Evolutionary conservation across 2,797 vertebrate genomes (phyloP), one percentile per base, ranked within the genome.

Genomic region (Bradypodion pumilum): DNA sequence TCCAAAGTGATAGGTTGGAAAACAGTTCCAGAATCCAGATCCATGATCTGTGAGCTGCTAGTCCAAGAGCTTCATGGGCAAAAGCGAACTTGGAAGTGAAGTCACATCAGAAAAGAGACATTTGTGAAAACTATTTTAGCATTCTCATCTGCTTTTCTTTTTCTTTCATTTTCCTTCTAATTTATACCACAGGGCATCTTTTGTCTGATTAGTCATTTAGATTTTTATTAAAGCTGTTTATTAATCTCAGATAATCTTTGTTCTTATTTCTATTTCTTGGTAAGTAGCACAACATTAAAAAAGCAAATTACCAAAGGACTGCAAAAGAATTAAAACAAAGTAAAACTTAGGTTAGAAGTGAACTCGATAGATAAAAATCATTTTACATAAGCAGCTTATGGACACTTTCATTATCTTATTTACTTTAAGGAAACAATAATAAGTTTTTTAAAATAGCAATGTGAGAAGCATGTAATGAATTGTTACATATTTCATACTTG

Each of bases 281-380:
- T 68, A 85, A 40, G 66, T 86, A 90, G 73, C 42, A 68, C 68
- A 92, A 87, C 76, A 82, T 86, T 72, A 83, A 88, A 65, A 84
- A 89, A 87, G 40, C 60, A 87, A 90, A 91, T 88, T 89, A 93
- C 90, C 87, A 88, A 91, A 87, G 79, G 83, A 85, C 78, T 85
- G 74, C 75, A 81, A 73, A 83, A 84, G 81, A 92, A 93, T 89
- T 92, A 88, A 75, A 90, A 68, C 10, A 82, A 84, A 93, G 86
- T 0, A 74, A 84, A 91, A 1, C 87, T 90, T 85, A 27, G 40
- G 91, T 85, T 89, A 72, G 66, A 37, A 49, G 82, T 49, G 49
- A 46, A 44, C 56, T 35, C 69, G 72, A 65, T n/a, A 44, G 6
- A 74, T 74, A 59, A 27, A 37, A 73, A 73, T 62, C 37, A 70